Conservation (phyloP, 1,140 invertebrate genomes). For the Drosophila mauritiana region DNA sequence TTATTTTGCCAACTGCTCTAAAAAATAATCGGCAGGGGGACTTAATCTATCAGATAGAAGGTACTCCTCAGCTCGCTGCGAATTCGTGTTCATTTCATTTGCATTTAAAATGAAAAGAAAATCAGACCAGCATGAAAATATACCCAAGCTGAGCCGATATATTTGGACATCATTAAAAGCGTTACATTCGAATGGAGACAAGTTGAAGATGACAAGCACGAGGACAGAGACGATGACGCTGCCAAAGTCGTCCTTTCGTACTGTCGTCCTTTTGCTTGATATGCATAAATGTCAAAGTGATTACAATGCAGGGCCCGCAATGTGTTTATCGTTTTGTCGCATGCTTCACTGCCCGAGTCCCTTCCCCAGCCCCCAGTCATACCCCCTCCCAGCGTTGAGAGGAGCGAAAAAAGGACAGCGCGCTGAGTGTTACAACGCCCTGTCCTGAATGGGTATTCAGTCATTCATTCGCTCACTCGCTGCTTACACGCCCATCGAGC, state of each 20-base stretch:
- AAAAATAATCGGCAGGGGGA: constrained; percentile 12
- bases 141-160: constrained; percentile 50
- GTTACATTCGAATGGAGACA: constrained; percentile 71
- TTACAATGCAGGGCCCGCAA: constrained; percentile 75
- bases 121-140: constrained; percentile 78
- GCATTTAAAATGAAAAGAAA: constrained; percentile 79
- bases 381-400: background rate
- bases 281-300: constrained; percentile 84
- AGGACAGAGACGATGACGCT: constrained; percentile 34
- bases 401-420: constrained; percentile 37
- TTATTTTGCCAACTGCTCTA: constrained; percentile 29
- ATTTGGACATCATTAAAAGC: constrained; percentile 82
- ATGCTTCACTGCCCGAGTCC: constrained; percentile 55
- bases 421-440: constrained; percentile 63
- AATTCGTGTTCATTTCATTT: constrained; percentile 73
- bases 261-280: constrained; percentile 66
- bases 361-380: background rate
- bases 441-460: constrained; percentile 59
- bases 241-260: constrained; percentile 18
- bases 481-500: constrained; percentile 80
- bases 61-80: constrained; percentile 21
- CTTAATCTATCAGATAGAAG: constrained; percentile 9
- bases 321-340: constrained; percentile 81
- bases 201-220: constrained; percentile 5
- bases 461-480: constrained; percentile 73